Evolutionary conservation across 2,113 vertebrate species (phyloP).

Genomic region (Abramis brama): DNA sequence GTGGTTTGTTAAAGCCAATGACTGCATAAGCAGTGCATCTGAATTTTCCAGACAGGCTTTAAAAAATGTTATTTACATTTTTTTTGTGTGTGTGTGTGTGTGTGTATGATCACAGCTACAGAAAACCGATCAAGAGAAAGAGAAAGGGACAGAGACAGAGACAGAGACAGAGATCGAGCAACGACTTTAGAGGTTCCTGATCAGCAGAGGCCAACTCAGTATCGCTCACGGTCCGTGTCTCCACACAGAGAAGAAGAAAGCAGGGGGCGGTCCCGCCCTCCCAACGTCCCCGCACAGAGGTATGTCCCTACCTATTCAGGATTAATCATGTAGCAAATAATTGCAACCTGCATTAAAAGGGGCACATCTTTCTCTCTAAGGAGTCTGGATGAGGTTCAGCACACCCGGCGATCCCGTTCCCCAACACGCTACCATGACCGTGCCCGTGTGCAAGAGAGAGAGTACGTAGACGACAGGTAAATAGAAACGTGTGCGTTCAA

Average conservation of each 20-base stretch:
- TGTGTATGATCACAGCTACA: constrained; percentile 21
- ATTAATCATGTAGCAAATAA: not conserved
- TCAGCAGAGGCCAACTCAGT: constrained; percentile 86
- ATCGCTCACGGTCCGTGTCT: constrained; percentile 94
- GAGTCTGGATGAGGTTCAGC: constrained; percentile 97
- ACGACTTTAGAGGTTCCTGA: constrained; percentile 93
- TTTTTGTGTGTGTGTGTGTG: constrained; percentile 5
- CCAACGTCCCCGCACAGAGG: constrained; percentile 95
- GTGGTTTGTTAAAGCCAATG: not conserved
- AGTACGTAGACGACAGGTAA: constrained; percentile 78
- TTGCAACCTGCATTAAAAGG: not conserved
- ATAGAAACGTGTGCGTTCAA: not conserved
- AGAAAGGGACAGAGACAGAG: constrained; percentile 53
- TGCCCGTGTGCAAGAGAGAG: constrained; percentile 77
- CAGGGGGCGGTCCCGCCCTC: constrained; percentile 88
- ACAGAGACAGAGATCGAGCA: constrained; percentile 62
- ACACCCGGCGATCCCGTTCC: constrained; percentile 90
- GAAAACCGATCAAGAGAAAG: constrained; percentile 66
- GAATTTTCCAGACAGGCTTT: not conserved
- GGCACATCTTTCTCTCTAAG: constrained; percentile 66
- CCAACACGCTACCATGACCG: constrained; percentile 90
- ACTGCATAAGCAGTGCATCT: not conserved
- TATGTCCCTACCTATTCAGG: constrained; percentile 64
- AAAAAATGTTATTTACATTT: not conserved
- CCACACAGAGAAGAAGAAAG: constrained; percentile 93